phyloP scores from a whole-genome alignment of 2,888 invertebrate genomes.

The Druceiella hillmani region DNA sequence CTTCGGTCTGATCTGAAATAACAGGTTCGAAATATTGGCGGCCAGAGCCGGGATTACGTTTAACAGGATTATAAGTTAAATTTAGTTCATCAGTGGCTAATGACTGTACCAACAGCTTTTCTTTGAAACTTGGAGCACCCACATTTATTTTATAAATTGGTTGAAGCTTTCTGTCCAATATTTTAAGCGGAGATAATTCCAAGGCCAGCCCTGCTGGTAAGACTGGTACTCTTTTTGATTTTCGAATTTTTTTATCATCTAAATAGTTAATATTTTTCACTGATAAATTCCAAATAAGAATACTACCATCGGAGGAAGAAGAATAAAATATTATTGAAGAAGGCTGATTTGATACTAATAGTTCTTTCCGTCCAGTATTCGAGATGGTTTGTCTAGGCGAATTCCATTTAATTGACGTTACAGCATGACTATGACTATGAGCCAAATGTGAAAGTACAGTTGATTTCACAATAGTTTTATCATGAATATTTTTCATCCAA shows the following conservation, averaged over 20 bases:
- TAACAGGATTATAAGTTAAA: conserved; percentile 34
- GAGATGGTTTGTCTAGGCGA: conserved; percentile 55
- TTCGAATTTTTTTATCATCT: conserved; percentile 37
- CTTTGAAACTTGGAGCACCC: conserved; percentile 39
- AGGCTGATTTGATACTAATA: conserved; percentile 33
- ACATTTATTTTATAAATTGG: conserved; percentile 56
- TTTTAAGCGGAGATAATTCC: conserved; percentile 55
- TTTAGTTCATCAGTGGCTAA: conserved; percentile 37
- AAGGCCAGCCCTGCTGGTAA: conserved; percentile 55
- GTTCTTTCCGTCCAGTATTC: conserved; percentile 51
- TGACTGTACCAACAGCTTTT: conserved; percentile 39
- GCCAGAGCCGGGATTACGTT: conserved; percentile 33
- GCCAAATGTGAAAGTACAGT: conserved; percentile 58
- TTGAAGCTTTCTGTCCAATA: conserved; percentile 54
- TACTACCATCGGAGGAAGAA: conserved; percentile 59
- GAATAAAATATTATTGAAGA: conserved; percentile 59
- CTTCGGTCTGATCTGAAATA: conserved; percentile 32
- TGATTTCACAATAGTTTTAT: conserved; percentile 51
- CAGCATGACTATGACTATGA: conserved; percentile 57
- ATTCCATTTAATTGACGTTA: conserved; percentile 65
- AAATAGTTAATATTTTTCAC: conserved; percentile 36
- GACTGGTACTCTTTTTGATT: conserved; percentile 41
- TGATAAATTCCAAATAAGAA: conserved; percentile 68
- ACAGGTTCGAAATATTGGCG: conserved; percentile 40
- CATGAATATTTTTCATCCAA: conserved; percentile 63